Evolutionary conservation across 2,797 vertebrate genomes (phyloP), one percentile per base, ranked within the genome.

Genomic region (Kryptopterus vitreolus): DNA sequence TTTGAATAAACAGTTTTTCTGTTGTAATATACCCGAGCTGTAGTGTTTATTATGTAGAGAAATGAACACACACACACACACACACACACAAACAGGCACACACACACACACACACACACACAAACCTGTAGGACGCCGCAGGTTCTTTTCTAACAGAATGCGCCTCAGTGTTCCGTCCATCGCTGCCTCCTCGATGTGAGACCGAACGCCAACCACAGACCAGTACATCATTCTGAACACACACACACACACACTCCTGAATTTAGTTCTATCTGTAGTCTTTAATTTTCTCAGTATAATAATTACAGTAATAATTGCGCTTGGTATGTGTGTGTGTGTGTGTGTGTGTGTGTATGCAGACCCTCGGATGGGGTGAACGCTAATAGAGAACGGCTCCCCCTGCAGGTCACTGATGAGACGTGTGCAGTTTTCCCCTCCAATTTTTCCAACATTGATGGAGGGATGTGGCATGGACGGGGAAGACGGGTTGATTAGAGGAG

Each of bases 211-310:
- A 80, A 95, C 87, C 43, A 96, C 95, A 6, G 95, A 95, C 95
- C 95, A 96, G 83, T 96, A 96, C 95, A 96, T 95, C 95, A 96
- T 96, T 83, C 95, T 96, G 43, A 24, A 59, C 50, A 66, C n/a
- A 58, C 57, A 58, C n/a, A 58, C 57, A 58, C 57, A 58, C 35
- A 38, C 35, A 38, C 35, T 3, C 35, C 35, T 0, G 10, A 9
- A 43, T 5, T 43, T 43, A 43, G 38, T 43, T 43, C 38, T 43
- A 3, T 9, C 38, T 9, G 38, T 9, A 43, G 38, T 7, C 38
- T 43, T 43, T 1, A 5, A 43, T 43, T 43, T 4, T 43, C 38
- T 43, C 10, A 7, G 38, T 43, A 43, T 10, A 9, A 10, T 43
- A 43, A 43, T 43, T 43, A 43, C 38, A 43, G 38, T 43, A 43